A percentile compares a stretch with the other conserved stretches of the same genome.
These are phyloP conservation scores for Mesocentrotus franciscanus DNA, from an alignment of 53 echinoderm and acorn worm genomes.

Conservation along the genomic window DNA sequence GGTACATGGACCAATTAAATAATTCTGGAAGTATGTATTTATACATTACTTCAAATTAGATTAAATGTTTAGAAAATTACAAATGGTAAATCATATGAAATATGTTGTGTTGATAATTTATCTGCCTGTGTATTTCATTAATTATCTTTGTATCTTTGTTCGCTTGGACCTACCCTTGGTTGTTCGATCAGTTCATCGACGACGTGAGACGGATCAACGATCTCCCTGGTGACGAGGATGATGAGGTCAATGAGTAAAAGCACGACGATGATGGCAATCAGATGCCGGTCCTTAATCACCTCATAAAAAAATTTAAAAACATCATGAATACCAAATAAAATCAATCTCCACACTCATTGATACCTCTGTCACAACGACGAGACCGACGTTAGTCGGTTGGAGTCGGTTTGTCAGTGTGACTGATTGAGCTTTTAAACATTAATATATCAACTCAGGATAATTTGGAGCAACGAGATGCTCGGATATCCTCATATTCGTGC, in stretches of 20 bases:
- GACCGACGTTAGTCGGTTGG: no score
- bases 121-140: not conserved
- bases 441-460: no score
- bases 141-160: not conserved
- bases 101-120: not conserved
- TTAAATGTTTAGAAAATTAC: no score
- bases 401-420: no score
- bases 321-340: not conserved
- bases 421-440: no score
- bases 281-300: conserved; percentile 82
- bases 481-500: no score
- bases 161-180: conserved; percentile 69
- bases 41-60: no score
- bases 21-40: no score
- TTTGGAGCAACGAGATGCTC: no score
- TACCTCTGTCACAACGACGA: no score
- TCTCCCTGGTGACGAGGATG: conserved; percentile 75
- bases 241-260: conserved; percentile 78
- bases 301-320: not conserved
- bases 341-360: not conserved
- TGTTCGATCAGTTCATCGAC: conserved; percentile 62
- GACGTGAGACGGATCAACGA: conserved; percentile 74
- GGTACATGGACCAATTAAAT: no score
- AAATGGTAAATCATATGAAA: not conserved
- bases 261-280: conserved; percentile 78